Evolutionary conservation across 2,888 invertebrate genomes (phyloP).

Genomic region (Cheiracanthium punctorium): DNA sequence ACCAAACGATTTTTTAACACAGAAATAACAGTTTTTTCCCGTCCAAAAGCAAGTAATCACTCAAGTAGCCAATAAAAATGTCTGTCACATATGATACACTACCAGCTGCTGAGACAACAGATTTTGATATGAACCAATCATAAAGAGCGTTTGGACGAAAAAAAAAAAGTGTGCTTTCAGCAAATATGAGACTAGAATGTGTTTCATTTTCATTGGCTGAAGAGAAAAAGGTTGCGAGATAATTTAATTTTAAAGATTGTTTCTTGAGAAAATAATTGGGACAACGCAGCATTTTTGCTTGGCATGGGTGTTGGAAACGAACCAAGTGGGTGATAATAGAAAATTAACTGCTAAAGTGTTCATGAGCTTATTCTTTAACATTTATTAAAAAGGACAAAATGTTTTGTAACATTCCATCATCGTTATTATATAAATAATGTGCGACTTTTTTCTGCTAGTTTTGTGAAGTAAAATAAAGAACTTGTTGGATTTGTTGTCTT

Average conservation of each 20-base stretch:
- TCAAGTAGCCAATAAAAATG: slow-evolving; percentile 68
- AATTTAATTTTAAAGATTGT: background rate
- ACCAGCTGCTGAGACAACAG: slow-evolving; percentile 69
- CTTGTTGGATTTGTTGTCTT: no score
- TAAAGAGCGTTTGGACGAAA: background rate
- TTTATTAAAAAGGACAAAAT: no score
- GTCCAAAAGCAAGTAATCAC: slow-evolving; percentile 62
- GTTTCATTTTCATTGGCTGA: background rate
- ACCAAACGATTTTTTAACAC: slow-evolving; percentile 58
- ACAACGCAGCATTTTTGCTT: background rate
- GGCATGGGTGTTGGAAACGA: no score
- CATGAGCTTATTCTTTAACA: no score
- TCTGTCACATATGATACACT: slow-evolving; percentile 56
- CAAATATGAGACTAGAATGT: slow-evolving; percentile 1
- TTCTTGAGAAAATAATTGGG: background rate
- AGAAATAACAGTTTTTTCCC: slow-evolving; percentile 55
- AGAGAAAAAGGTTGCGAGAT: background rate
- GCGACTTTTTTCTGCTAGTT: no score
- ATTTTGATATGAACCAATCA: slow-evolving; percentile 44
- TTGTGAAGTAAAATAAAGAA: no score
- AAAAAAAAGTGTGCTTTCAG: background rate
- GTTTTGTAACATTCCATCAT: no score
- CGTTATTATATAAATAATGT: no score
- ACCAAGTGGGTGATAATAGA: no score
- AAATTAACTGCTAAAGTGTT: no score